Conservation (phyloP, 1,140 invertebrate species). For the Drosophila sechellia region DNA sequence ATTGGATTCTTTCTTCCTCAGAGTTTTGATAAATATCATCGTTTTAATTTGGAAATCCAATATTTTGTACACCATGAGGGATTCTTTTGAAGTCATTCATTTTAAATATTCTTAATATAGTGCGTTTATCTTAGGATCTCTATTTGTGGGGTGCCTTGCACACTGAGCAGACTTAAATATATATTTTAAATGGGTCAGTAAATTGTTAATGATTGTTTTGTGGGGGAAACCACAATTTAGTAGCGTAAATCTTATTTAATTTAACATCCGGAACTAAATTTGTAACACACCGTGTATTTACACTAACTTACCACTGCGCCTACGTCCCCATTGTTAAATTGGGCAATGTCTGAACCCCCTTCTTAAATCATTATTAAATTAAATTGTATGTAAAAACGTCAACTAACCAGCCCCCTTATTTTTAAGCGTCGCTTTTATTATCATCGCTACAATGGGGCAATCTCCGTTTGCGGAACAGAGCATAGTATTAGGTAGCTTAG, state of each 20-base stretch:
- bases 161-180: neutral
- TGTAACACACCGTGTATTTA: neutral
- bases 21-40: no score
- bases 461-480: slow-evolving; percentile 20
- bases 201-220: slow-evolving; percentile 14
- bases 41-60: no score
- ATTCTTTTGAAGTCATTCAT: no score
- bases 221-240: slow-evolving; percentile 4
- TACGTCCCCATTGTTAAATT: slow-evolving; percentile 8
- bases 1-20: no score
- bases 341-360: slow-evolving; percentile 45
- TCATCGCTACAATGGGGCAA: slow-evolving; percentile 19
- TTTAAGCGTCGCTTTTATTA: slow-evolving; percentile 47
- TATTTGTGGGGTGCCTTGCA: no score
- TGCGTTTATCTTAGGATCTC: no score
- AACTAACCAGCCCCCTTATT: slow-evolving; percentile 27
- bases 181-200: slow-evolving; percentile 23
- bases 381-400: slow-evolving; percentile 69
- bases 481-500: slow-evolving; percentile 20
- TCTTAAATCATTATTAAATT: slow-evolving; percentile 78
- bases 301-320: slow-evolving; percentile 9
- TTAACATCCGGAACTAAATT: neutral
- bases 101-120: no score
- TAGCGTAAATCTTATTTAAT: neutral
- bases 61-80: no score